Evolutionary conservation across 2,888 invertebrate genomes (phyloP).

Genomic region (Cheilosia vulpina): DNA sequence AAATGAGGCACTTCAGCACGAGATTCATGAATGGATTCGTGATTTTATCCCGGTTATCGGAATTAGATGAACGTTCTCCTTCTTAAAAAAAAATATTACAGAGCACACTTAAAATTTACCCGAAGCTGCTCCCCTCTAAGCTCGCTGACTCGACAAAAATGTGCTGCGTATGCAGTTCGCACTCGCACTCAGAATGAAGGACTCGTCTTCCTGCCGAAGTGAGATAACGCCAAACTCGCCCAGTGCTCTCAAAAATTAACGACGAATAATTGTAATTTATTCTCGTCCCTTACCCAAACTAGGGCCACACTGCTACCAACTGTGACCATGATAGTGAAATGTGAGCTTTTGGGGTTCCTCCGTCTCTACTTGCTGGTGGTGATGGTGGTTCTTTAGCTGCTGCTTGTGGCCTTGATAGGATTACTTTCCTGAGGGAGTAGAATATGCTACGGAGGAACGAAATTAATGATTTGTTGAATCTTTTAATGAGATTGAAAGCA

Average conservation of each 20-base stretch:
- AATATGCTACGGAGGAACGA: constrained; percentile 63
- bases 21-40: constrained; percentile 40
- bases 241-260: constrained; percentile 71
- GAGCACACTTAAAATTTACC: constrained; percentile 1
- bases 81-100: not conserved
- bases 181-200: constrained; percentile 25
- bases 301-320: constrained; percentile 32
- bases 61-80: constrained; percentile 12
- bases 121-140: not conserved
- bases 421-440: constrained; percentile 67
- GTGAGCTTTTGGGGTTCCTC: constrained; percentile 43
- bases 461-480: constrained; percentile 75
- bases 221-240: constrained; percentile 63
- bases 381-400: constrained; percentile 12
- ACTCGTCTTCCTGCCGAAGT: constrained; percentile 49
- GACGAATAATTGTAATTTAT: constrained; percentile 73
- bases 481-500: constrained; percentile 59
- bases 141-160: constrained; percentile 9
- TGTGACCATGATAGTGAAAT: constrained; percentile 73
- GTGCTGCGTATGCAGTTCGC: constrained; percentile 59
- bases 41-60: constrained; percentile 43
- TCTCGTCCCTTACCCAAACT: constrained; percentile 45
- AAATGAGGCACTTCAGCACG: constrained; percentile 27
- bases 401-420: constrained; percentile 70
- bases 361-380: not conserved